Conservation (phyloP, 2,888 invertebrate species). For the Synergus gifuensis region DNA sequence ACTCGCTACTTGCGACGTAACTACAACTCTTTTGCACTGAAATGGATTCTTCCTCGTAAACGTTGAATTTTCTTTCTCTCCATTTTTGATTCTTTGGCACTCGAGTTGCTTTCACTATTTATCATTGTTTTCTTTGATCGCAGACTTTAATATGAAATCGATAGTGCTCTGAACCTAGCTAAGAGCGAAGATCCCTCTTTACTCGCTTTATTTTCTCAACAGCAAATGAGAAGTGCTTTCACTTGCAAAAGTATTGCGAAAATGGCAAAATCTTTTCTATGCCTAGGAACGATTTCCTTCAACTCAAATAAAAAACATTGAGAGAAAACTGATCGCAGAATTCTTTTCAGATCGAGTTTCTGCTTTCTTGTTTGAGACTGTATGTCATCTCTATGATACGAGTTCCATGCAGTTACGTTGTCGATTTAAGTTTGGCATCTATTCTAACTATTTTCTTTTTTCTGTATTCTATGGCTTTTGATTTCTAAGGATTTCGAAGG, state of each 20-base stretch:
- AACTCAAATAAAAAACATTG: constrained; percentile 24
- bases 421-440: too few relatives aligned
- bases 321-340: constrained; percentile 15
- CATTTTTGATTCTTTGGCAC: background rate
- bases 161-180: constrained; percentile 1
- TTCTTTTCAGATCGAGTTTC: constrained; percentile 30
- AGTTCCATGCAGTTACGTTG: constrained; percentile 5
- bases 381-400: constrained; percentile 13
- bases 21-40: constrained; percentile 27
- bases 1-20: constrained; percentile 47
- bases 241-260: constrained; percentile 22
- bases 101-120: background rate
- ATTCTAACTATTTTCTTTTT: too few relatives aligned
- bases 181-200: constrained; percentile 17
- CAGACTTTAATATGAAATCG: constrained; percentile 25
- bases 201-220: constrained; percentile 15
- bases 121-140: constrained; percentile 5
- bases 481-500: too few relatives aligned
- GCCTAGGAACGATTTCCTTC: constrained; percentile 16
- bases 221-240: constrained; percentile 17
- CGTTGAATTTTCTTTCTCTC: background rate
- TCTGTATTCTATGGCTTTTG: too few relatives aligned
- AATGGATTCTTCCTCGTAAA: background rate
- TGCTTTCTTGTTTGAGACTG: background rate
- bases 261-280: constrained; percentile 31